Base-by-base conservation (phyloP, 2,797 vertebrate species). In the Carcharodon carcharias region DNA sequence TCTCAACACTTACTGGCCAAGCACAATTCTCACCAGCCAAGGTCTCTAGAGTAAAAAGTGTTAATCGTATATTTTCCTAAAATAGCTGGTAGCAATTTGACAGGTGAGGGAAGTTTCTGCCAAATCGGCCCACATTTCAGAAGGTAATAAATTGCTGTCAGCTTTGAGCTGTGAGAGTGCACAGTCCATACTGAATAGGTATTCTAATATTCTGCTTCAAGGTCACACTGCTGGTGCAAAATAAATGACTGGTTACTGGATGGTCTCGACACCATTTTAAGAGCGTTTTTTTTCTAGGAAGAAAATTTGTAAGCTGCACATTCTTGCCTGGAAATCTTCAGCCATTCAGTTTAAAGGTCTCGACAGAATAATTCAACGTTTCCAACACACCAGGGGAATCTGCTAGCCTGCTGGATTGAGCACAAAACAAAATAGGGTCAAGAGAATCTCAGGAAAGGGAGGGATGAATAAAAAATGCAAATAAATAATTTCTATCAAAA, bases 81-180 rank as follows among this genome's bases (percentile, higher is more conserved):
- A 85, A 85, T 85, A 85, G 45, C 82, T 45, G 21, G 6, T 23
- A 85, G 82, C 82, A 50, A 85, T 50, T 85, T 85, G 82, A 85
- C 82, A 85, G 18, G 40, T 85, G 80, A 50, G 80, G 40, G 82
- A 85, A 23, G 5, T 50, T 85, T 85, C 82, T 50, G 23, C 45
- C 82, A 85, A 50, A 6, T 21, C 82, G 82, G 82, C 82, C 82
- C 45, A 85, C 40, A 85, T 85, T 85, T 85, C 82, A 50, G 40
- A 50, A 85, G 82, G 40, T 85, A 85, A 85, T 85, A 85, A 85
- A 85, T 85, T 85, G 82, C 82, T 85, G 82, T 45, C 82, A 85
- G 82, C 21, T 85, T 85, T 85, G 82, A 85, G 45, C 45, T 8
- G 82, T 85, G 82, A 85, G 45, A 85, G 40, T 18, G 40, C 18